Base-by-base conservation (phyloP, 2,113 vertebrate genomes). In the Poicephalus gulielmi region DNA sequence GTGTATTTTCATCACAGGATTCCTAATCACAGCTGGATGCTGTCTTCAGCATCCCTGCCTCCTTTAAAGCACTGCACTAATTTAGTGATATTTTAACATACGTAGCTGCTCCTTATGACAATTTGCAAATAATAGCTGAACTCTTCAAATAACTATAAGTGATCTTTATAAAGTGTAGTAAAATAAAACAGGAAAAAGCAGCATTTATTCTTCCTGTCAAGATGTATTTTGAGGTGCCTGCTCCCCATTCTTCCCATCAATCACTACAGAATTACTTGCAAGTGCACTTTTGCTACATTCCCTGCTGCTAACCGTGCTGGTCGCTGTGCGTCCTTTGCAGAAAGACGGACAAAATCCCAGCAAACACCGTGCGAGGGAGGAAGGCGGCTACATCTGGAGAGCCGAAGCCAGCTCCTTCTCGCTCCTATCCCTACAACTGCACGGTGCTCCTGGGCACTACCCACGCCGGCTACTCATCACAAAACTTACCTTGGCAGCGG, bases 401-500 rank as follows among this genome's bases (percentile, higher is more conserved):
- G 49, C n/a, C 13, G 25, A 31, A 27, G 66, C 1, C 33, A 25
- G 87, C 55, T 67, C 60, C 74, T 27, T 37, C 69, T 47, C 27
- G 17, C 1, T 24, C 13, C 76, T 4, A 7, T 5, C 35, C 49
- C 64, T 1, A 1, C 37, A 11, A 9, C 15, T 70, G 6, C 39
- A 1, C 22, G 33, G 44, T 44, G 37, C 53, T 30, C 66, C 0
- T 52, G 49, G 68, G 23, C 28, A 18, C 43, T 18, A 46, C 6
- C 53, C 35, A 9, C 74, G 11, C 47, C 63, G 47, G 13, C 41
- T 19, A 52, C 85, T 69, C 60, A 6, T 60, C 8, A 14, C 3
- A 15, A 50, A 94, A 95, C 95, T 95, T 83, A 92, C 94, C 94
- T 80, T 7, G 66, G 59, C 82, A 77, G 67, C 59, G 28, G 60